Evolutionary conservation across 2,888 invertebrate species (phyloP).

Genomic region (Mystacides longicornis): DNA sequence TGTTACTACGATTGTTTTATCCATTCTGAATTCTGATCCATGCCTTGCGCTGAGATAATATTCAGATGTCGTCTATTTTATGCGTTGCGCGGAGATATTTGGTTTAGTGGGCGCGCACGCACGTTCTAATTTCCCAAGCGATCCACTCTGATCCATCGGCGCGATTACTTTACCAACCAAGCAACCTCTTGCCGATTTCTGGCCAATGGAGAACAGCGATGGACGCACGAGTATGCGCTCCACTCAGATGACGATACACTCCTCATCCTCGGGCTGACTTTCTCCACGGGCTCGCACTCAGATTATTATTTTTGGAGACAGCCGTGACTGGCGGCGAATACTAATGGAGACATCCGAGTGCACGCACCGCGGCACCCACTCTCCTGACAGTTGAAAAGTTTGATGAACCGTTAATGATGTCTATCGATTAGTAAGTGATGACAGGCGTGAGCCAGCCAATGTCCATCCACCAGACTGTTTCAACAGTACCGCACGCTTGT

Average conservation of each 20-base stretch:
- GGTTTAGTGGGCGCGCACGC: neutral
- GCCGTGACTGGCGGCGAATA: neutral
- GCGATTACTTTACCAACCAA: neutral
- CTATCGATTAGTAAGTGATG: no score
- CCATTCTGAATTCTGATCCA: no score
- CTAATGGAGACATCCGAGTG: neutral
- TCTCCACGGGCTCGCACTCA: neutral
- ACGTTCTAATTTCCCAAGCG: neutral
- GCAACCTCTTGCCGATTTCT: no score
- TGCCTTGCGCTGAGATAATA: neutral
- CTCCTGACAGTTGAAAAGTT: neutral
- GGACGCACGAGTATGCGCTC: neutral
- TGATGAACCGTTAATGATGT: slow-evolving; percentile 5
- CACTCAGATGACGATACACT: neutral
- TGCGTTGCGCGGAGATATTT: neutral
- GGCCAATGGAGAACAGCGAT: neutral
- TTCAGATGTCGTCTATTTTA: neutral
- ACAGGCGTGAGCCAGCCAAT: no score
- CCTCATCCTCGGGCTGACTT: neutral
- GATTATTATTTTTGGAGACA: neutral
- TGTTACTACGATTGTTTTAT: no score
- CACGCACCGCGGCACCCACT: neutral
- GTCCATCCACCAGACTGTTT: no score
- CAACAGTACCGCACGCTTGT: no score
- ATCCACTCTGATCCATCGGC: neutral